Evolutionary conservation across 2,888 invertebrate species (phyloP), one percentile per base, ranked within the genome.

Genomic region (Hirtodrosophila cameraria): DNA sequence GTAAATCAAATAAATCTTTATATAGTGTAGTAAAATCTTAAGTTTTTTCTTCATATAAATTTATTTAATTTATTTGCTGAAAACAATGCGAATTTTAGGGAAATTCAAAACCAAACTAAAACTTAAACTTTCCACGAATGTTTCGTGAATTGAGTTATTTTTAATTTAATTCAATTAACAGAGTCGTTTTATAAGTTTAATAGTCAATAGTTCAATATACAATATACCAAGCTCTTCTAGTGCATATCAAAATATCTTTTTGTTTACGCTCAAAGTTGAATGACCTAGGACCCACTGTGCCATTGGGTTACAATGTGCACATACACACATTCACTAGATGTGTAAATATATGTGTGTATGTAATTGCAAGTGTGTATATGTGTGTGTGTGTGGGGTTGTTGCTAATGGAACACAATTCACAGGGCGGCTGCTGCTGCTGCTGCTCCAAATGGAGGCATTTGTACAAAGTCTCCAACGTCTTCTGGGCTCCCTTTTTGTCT

Each of bases 321-420:
- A 43, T 13, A 31, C 35, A 57, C 25, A 52, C 36, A 39, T 27
- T n/a, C n/a, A n/a, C n/a, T n/a, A n/a, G n/a, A 43, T 6, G 25
- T 18, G n/a, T n/a, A n/a, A n/a, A 39, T 31, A 31, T 33, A 43
- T 39, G 33, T 35, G 59, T 16, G 23, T 15, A 25, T 45, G 48
- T 35, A 63, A 69, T 39, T 70, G 64, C 67, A 71, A 71, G 72
- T 41, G 20, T 49, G 72, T 41, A 15, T 49, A 13, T 62, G 62
- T 45, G 33, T 63, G 31, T 69, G 58, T 67, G 12, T 67, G 41
- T 64, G 84, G 86, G 79, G 79, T 83, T 82, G 83, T 54, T 78
- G 85, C 86, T 79, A 79, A 79, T 79, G 79, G 80, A 79, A 85
- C 74, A 80, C 69, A 80, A 83, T 79, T 77, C 81, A 80, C 77